phyloP scores from a whole-genome alignment of 2,113 vertebrate genomes.

The Calyptomena viridis region DNA sequence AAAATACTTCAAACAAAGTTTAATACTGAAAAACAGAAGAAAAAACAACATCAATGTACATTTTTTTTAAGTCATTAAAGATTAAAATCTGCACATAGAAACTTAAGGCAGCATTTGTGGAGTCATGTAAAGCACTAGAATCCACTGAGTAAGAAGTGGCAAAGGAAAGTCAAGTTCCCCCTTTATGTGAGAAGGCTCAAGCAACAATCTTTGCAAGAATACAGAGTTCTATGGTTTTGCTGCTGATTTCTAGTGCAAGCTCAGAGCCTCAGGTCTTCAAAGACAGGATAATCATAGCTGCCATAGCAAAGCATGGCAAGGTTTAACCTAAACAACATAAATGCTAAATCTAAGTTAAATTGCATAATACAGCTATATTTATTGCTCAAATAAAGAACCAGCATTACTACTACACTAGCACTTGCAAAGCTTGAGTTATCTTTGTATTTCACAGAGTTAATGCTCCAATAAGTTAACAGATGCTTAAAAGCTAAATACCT shows the following conservation, averaged over 20 bases:
- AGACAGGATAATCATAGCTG: not conserved
- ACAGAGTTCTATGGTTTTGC: not conserved
- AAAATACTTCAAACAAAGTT: not conserved
- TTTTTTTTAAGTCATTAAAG: not conserved
- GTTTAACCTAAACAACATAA: not conserved
- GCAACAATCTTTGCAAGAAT: not conserved
- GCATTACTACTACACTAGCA: not conserved
- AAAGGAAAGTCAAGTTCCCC: not conserved
- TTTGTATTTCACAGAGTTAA: not conserved
- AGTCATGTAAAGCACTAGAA: not conserved
- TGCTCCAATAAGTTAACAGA: not conserved
- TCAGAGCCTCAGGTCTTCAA: not conserved
- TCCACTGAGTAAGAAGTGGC: not conserved
- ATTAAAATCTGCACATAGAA: not conserved
- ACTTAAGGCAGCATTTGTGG: not conserved
- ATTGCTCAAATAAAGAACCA: not conserved
- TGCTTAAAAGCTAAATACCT: not conserved
- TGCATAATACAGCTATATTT: not conserved
- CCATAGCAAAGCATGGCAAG: not conserved
- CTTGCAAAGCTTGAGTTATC: not conserved
- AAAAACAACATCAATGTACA: not conserved
- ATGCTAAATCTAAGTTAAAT: not conserved
- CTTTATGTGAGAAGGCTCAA: not conserved
- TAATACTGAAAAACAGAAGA: not conserved
- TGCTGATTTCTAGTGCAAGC: not conserved